A percentile compares a stretch with the other conserved stretches of the same genome.
Evolutionary conservation across 2,113 vertebrate species (phyloP).

Genomic region (Hemiscyllium ocellatum): DNA sequence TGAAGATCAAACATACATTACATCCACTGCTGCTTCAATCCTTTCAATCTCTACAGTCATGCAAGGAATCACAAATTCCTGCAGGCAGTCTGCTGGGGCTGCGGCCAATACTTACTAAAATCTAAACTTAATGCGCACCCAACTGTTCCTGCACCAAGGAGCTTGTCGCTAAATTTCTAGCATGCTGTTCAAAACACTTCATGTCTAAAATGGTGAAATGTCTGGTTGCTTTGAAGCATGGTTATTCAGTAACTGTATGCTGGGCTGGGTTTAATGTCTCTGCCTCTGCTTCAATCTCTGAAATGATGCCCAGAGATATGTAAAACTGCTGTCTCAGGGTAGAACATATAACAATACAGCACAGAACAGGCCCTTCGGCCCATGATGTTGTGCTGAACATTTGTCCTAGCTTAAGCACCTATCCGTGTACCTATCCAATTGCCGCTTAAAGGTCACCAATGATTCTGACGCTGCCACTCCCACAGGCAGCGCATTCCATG

Average conservation of each 20-base stretch:
- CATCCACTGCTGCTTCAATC: not conserved
- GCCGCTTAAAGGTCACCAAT: no score
- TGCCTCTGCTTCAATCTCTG: not conserved
- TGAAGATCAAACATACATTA: not conserved
- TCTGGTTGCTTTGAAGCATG: not conserved
- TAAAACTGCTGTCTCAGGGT: not conserved
- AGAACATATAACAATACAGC: no score
- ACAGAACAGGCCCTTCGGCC: no score
- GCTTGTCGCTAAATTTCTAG: not conserved
- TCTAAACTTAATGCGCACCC: no score
- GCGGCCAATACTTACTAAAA: not conserved
- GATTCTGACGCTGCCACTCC: no score
- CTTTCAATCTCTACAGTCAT: not conserved
- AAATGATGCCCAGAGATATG: not conserved
- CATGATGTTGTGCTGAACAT: no score
- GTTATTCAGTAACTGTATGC: not conserved
- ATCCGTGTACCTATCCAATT: no score
- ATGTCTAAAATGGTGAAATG: not conserved
- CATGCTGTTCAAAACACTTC: not conserved
- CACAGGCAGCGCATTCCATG: no score
- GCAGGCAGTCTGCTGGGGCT: not conserved
- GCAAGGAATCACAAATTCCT: not conserved
- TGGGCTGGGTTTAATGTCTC: not conserved
- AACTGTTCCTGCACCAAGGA: not conserved
- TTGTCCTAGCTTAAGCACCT: no score